Evolutionary conservation across 1,140 invertebrate species (phyloP), one percentile per base, ranked within the genome.

Genomic region (Gryon sp.): DNA sequence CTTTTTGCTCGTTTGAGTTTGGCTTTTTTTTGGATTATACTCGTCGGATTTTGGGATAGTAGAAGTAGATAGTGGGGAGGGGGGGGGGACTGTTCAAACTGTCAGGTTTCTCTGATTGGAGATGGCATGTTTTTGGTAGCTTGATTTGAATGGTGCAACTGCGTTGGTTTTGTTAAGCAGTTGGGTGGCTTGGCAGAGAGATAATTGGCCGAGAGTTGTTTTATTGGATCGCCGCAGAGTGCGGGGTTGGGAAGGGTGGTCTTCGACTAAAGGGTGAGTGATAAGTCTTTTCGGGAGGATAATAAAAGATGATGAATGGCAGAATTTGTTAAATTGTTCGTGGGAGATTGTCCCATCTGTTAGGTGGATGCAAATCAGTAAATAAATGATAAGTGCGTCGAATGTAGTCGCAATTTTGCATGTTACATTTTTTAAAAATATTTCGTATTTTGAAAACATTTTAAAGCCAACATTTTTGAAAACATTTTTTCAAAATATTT

Each of bases 121-220:
- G 43, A 43, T 73, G 48, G 24, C 69, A 57, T 63, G 59, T 65
- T 73, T 73, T 63, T 59, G 69, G 59, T 63, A 50, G 59, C 34
- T 34, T 18, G 32, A 53, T 55, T 32, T 57, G 30, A 57, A 73
- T 59, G 41, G 16, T 14, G 43, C 8, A 20, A 41, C n/a, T 22
- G 26, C n/a, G 22, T 15, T 5, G 28, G 18, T 46, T 38, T 45
- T 22, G 57, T 48, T 16, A n/a, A 18, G 16, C 22, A 34, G 16
- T 40, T 22, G 41, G 41, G 11, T 50, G 43, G 14, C 12, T 16
- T n/a, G 16, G 9, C 9, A 8, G 7, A 22, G 45, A 68, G n/a
- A n/a, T 72, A 72, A 63, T 32, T 57, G 41, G 8, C 19, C 4
- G 14, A 30, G 36, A 62, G 38, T 53, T 62, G 55, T 50, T 57